phyloP scores from a whole-genome alignment of 1,140 invertebrate genomes.

The Nylanderia fulva region DNA sequence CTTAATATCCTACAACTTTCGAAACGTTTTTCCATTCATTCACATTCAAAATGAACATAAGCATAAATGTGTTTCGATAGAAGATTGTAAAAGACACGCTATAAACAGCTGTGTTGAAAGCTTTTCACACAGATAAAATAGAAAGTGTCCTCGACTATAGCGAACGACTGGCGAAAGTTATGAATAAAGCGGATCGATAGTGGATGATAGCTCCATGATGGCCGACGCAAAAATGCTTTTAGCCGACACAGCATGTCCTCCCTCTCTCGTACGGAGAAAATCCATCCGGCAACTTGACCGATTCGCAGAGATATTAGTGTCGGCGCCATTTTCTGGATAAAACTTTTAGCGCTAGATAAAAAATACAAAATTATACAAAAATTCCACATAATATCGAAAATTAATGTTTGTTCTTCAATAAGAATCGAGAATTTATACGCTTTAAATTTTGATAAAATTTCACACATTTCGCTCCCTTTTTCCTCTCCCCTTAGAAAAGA shows the following conservation, averaged over 20 bases:
- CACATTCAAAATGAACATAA: not conserved
- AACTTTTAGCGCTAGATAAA: too few species aligned
- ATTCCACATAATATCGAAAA: too few species aligned
- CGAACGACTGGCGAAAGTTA: constrained; percentile 73
- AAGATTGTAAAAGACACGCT: not conserved
- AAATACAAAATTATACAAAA: too few species aligned
- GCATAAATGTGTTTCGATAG: not conserved
- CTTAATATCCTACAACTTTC: too few species aligned
- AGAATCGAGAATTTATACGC: too few species aligned
- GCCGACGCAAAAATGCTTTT: constrained; percentile 86
- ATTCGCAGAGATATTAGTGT: constrained; percentile 26
- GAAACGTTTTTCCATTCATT: too few species aligned
- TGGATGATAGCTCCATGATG: constrained; percentile 81
- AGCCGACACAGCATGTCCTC: constrained; percentile 80
- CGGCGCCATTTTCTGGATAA: constrained; percentile 27
- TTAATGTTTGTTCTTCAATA: too few species aligned
- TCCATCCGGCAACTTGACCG: constrained; percentile 67
- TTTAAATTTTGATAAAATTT: constrained; percentile 19
- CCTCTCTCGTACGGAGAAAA: constrained; percentile 65
- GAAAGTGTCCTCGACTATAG: constrained; percentile 37
- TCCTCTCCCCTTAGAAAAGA: too few species aligned
- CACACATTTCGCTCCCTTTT: not conserved
- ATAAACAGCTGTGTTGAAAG: not conserved
- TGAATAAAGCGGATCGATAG: constrained; percentile 83
- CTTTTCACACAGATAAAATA: constrained; percentile 26